These are phyloP conservation scores for Oreochromis mossambicus DNA, from an alignment of 2,797 vertebrate species.

Conservation along the genomic window DNA sequence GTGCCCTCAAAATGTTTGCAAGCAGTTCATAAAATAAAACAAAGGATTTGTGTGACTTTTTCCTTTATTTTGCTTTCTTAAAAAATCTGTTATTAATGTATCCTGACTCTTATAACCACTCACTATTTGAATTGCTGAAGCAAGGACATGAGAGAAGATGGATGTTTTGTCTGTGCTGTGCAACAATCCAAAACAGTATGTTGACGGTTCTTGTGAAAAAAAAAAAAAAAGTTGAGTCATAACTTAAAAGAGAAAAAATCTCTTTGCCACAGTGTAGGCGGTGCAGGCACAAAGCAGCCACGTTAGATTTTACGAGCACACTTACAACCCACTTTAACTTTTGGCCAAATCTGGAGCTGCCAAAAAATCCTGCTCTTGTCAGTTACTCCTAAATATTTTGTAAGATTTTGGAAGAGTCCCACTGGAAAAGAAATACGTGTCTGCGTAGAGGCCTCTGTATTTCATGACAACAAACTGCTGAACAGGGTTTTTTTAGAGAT, in stretches of 20 bases:
- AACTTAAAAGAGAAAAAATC: slow-evolving; percentile 16
- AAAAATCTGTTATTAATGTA: neutral
- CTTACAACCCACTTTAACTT: slow-evolving; percentile 36
- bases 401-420: neutral
- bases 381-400: slow-evolving; percentile 1
- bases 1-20: accelerated
- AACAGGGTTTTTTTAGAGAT: neutral
- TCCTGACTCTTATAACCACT: neutral
- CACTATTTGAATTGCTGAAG: neutral
- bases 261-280: slow-evolving; percentile 36
- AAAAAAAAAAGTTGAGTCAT: slow-evolving; percentile 45
- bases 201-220: neutral
- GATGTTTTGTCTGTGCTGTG: neutral
- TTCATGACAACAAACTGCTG: neutral
- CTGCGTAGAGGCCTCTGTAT: neutral
- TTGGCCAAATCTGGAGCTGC: slow-evolving; percentile 3
- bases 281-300: slow-evolving; percentile 8
- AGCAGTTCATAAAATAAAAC: neutral
- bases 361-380: slow-evolving; percentile 33
- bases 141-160: neutral
- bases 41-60: neutral
- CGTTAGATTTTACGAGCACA: slow-evolving; percentile 20
- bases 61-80: neutral
- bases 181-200: neutral
- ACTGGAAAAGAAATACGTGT: neutral